Evolutionary conservation across 2,888 invertebrate genomes (phyloP), one percentile per base, ranked within the genome.

Genomic region (Drosophila vallismaia): DNA sequence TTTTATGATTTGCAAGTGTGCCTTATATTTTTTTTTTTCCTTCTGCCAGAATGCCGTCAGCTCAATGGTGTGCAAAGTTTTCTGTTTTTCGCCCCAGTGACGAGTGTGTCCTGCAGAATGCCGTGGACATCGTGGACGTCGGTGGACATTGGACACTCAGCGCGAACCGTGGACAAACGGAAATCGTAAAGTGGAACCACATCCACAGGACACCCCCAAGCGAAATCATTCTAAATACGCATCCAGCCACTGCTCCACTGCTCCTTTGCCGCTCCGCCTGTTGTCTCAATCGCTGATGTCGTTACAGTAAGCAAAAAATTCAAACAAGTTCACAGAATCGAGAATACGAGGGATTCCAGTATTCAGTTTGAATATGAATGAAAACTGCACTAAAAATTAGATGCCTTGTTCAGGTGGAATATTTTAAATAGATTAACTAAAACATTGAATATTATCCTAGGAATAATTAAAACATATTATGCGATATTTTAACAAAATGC

Each of bases 1-100:
- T 89, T 90, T 90, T 90, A 89, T 90, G 89, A 86, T 90, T 89
- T 90, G 89, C 88, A 86, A 88, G 86, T 89, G 86, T 86, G 82
- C 76, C 70, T 60, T 71, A 53, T 40, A 44, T 69, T 59, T 48
- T 26, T 55, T 68, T 46, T 33, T 55, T 60, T 31, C 42, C 46
- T 45, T 19, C 52, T 36, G 45, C 58, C 38, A 33, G 48, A 67
- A 52, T 58, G 52, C 75, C 82, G 69, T 77, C 74, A 81, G 79
- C 78, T 79, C 86, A 84, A 84, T 86, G 83, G 86, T 62, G 84
- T 86, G 86, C 86, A 86, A 86, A 86, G 81, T 86, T 83, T 62
- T 64, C 62, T 62, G 59, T 56, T 72, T 72, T 71, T 56, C 67
- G 57, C 58, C 58, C 64, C 55, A 69, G 40, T 50, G 74, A 46